Base-by-base conservation (phyloP, 2,888 invertebrate genomes). In the Hydroisotoma schaefferi region DNA sequence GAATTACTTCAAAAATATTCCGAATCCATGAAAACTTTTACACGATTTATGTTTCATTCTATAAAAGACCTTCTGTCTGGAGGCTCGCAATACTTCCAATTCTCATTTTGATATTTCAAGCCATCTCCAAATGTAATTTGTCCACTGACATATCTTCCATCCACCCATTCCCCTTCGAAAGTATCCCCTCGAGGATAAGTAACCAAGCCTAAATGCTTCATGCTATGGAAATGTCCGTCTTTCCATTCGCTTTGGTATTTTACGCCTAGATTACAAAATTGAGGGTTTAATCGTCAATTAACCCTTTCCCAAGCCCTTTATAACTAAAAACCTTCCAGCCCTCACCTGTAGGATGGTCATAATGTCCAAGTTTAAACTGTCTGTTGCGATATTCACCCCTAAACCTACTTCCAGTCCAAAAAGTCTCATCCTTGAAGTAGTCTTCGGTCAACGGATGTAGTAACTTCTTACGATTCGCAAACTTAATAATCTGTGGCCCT, bases 111-210 rank as follows among this genome's bases (percentile, higher is more conserved):
- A 49, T 59, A 72, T 38, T 64, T 55, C 2, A 70, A 53, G 18
- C 67, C 72, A 57, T 72, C 72, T 23, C 54, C 44, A 54, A 72
- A 72, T 10, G 67, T 65, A 38, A 72, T 70, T 55, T 66, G 46
- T 18, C 71, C 71, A 10, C 54, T 51, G 12, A 55, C 51, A 37
- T 60, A 66, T n/a, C 68, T 40, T 20, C 71, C 71, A 15, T 65
- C 55, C 22, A 43, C 2, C 71, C 71, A 71, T 22, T 55, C 46
- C 10, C 71, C 71, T 59, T 68, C 68, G 47, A 67, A 69, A 4
- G 40, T 63, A 27, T 71, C 71, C 3, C 71, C 69, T 18, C 71
- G 51, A 0, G 71, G 69, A 38, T 69, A 69, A 5, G 44, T 38
- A 2, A 69, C 28, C 1, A 59, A 6, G 2, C 69, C 71, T 8